Percentiles rank a stretch among this genome's conserved stretches.
Conservation (phyloP, 1,140 invertebrate species). For the Drosophila nikananu region DNA sequence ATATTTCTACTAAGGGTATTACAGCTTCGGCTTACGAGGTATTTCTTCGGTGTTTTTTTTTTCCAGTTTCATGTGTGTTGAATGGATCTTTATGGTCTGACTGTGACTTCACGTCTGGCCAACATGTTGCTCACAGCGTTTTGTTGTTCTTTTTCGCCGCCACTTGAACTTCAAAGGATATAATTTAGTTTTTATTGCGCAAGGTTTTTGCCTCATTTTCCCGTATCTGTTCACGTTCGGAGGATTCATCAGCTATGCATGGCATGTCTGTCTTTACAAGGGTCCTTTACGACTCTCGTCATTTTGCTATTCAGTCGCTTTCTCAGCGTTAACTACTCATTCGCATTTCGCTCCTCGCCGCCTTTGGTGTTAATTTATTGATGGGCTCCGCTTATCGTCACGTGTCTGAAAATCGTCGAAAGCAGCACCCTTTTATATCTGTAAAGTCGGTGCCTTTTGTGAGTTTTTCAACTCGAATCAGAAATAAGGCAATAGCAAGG, state of each 20-base stretch:
- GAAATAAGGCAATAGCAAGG: neutral
- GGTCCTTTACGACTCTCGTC: conserved; percentile 57
- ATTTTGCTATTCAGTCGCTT: conserved; percentile 29
- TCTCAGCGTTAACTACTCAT: conserved; percentile 31
- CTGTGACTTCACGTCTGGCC: conserved; percentile 42
- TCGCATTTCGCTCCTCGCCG: conserved; percentile 24
- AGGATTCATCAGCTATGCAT: conserved; percentile 73
- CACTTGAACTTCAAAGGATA: conserved; percentile 79
- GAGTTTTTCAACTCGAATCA: neutral
- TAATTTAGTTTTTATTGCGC: conserved; percentile 82
- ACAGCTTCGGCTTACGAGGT: neutral
- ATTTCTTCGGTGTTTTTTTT: neutral
- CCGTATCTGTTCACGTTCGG: conserved; percentile 32
- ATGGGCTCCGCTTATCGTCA: conserved; percentile 58
- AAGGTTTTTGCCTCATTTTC: conserved; percentile 42
- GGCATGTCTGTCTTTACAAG: conserved; percentile 68
- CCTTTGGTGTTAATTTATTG: conserved; percentile 67
- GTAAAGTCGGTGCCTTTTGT: conserved; percentile 40
- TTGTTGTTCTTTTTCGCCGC: conserved; percentile 42
- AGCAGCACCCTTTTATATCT: neutral
- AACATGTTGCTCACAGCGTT: conserved; percentile 68
- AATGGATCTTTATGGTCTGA: conserved; percentile 28
- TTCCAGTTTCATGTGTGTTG: conserved; percentile 1
- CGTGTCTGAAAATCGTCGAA: conserved; percentile 33
- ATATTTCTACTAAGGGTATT: neutral